phyloP scores from a whole-genome alignment of 1,140 invertebrate species.

The Hermatobates lingyangjiaoensis region DNA sequence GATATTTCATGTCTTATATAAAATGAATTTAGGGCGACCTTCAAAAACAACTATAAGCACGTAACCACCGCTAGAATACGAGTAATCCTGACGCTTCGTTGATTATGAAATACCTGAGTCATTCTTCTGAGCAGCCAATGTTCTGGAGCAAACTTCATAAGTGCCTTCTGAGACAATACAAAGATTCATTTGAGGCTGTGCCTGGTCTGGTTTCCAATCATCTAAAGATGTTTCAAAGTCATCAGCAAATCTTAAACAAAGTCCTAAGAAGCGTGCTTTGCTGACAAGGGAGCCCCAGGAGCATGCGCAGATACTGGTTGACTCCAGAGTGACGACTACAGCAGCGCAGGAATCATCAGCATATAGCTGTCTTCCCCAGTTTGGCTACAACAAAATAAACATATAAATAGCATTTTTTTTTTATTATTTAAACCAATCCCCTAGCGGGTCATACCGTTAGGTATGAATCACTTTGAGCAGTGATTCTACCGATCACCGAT shows the following conservation, averaged over 20 bases:
- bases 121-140: conserved; percentile 54
- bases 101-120: conserved; percentile 31
- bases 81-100: background rate
- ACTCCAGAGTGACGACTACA: conserved; percentile 84
- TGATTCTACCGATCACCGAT: no score
- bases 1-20: background rate
- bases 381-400: conserved; percentile 3
- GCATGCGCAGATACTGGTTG: conserved; percentile 76
- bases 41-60: background rate
- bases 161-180: conserved; percentile 95
- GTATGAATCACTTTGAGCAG: no score
- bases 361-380: conserved; percentile 37
- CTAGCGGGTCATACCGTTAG: no score
- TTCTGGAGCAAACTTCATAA: conserved; percentile 88
- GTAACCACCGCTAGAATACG: background rate
- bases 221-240: conserved; percentile 91
- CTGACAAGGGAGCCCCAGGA: conserved; percentile 56
- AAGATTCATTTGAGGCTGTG: conserved; percentile 69
- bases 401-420: no score
- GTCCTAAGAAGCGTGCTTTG: conserved; percentile 55
- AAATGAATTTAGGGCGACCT: background rate
- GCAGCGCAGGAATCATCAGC: conserved; percentile 73
- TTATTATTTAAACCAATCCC: no score
- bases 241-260: conserved; percentile 85
- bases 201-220: conserved; percentile 88